Percentiles rank a stretch among this genome's conserved stretches.
Conservation (phyloP, 2,797 vertebrate genomes). For the Acipenser ruthenus region DNA sequence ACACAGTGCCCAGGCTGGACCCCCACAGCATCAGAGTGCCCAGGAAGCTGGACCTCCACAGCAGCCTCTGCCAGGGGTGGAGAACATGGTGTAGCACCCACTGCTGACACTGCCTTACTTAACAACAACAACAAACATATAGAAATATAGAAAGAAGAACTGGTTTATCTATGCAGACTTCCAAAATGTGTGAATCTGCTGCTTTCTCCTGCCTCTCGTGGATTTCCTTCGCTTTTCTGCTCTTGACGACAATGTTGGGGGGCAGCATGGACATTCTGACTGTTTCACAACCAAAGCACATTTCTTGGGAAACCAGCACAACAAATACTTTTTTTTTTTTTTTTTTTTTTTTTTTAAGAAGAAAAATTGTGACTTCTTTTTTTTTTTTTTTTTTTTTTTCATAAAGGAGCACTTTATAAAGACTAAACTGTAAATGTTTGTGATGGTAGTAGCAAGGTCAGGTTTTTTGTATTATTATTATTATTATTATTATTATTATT, state of each 20-base stretch:
- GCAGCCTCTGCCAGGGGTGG: constrained; percentile 80
- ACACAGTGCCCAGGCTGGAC: constrained; percentile 63
- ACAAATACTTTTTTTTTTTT: constrained; percentile 29
- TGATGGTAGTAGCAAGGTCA: constrained; percentile 50
- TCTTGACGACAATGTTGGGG: constrained; percentile 39
- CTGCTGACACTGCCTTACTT: constrained; percentile 17
- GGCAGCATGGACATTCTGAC: constrained; percentile 37
- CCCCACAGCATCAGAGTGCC: constrained; percentile 53
- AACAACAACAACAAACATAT: constrained; percentile 18
- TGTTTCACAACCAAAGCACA: constrained; percentile 76
- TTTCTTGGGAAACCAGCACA: constrained; percentile 54
- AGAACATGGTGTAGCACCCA: constrained; percentile 80
- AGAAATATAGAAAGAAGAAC: constrained; percentile 21
- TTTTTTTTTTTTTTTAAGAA: constrained; percentile 19
- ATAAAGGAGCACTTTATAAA: constrained; percentile 73
- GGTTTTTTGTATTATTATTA: constrained; percentile 51
- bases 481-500: constrained; percentile 15
- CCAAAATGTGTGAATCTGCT: constrained; percentile 24
- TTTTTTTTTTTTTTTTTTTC: constrained; percentile 23
- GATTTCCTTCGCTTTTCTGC: constrained; percentile 30
- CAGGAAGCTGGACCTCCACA: constrained; percentile 63
- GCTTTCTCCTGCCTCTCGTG: constrained; percentile 36
- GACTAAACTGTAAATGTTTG: constrained; percentile 54
- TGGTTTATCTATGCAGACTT: constrained; percentile 35
- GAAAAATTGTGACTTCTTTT: constrained; percentile 9